phyloP scores from a whole-genome alignment of 1,140 invertebrate genomes.

The Meloidogyne chitwoodi region DNA sequence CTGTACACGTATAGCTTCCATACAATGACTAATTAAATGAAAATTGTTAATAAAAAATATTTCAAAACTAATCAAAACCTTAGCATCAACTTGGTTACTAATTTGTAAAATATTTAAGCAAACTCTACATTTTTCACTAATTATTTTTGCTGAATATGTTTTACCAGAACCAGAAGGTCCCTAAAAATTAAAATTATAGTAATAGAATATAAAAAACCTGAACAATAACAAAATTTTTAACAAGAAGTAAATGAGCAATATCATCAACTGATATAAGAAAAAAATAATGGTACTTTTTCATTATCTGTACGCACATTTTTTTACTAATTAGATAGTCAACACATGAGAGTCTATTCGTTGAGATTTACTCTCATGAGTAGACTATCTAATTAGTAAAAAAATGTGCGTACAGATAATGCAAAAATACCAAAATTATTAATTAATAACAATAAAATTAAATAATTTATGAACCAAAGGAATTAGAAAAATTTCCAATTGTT shows the following conservation, averaged over 20 bases:
- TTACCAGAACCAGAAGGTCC: conserved; percentile 92
- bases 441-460: background rate
- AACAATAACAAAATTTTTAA: conserved; percentile 8
- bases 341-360: too few species aligned
- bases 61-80: conserved; percentile 62
- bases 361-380: too few species aligned
- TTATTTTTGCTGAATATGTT: conserved; percentile 80
- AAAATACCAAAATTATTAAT: too few species aligned
- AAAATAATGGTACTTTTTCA: too few species aligned
- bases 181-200: conserved; percentile 10
- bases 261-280: background rate
- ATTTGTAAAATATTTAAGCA: conserved; percentile 75
- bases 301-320: too few species aligned
- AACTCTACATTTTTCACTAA: conserved; percentile 71
- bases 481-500: background rate
- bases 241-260: background rate
- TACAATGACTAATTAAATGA: conserved; percentile 72
- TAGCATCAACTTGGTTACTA: conserved; percentile 94
- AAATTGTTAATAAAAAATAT: background rate
- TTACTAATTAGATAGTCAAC: too few species aligned
- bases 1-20: conserved; percentile 89
- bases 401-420: too few species aligned
- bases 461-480: background rate
- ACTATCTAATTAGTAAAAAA: too few species aligned
- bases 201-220: background rate